Evolutionary conservation across 2,797 vertebrate genomes (phyloP), one percentile per base, ranked within the genome.

Genomic region (Esox lucius): DNA sequence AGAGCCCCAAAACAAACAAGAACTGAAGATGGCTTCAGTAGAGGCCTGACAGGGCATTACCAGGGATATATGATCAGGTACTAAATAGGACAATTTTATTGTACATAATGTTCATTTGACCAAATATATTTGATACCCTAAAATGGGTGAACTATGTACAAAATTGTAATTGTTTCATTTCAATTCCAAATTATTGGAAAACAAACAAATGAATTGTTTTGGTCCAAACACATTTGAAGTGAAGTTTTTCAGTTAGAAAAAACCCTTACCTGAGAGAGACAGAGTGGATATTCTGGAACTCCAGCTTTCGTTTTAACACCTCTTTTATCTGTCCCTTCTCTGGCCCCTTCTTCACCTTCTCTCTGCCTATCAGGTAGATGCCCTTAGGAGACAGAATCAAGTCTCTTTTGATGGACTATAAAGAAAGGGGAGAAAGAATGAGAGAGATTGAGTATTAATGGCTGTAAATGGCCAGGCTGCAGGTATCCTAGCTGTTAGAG

Each of bases 271-370:
- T 99, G 80, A 99, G 93, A 0, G 97, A 98, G 77, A 99, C 85
- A 0, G 94, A 75, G 0, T 82, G 90, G 81, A 99, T 91, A 0
- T 84, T 90, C 42, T 86, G 93, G 42, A 99, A 94, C 75, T 99
- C 98, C 81, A 98, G 70, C 77, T 96, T 98, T 81, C 97, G 95
- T 86, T 99, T 99, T 71, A 99, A 89, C 35, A 98, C 94, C 82
- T 99, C 97, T 76, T 94, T 95, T 85, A 99, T 97, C 78, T 95
- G 94, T 1, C 98, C 98, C 82, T 98, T 99, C 86, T 98, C 97
- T 0, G 97, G 95, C 4, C 98, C 98, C 78, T 97, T 99, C 88
- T 98, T 98, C 77, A 98, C 93, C 78, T 98, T 98, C 88, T 99
- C 97, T 62, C 96, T 91, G 26, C 98, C 98, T 15, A 99, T 97